Percentiles rank a stretch among this genome's conserved stretches.
These are phyloP conservation scores for Orthochromis indermauri DNA, from an alignment of 2,113 vertebrate species.

Conservation along the genomic window DNA sequence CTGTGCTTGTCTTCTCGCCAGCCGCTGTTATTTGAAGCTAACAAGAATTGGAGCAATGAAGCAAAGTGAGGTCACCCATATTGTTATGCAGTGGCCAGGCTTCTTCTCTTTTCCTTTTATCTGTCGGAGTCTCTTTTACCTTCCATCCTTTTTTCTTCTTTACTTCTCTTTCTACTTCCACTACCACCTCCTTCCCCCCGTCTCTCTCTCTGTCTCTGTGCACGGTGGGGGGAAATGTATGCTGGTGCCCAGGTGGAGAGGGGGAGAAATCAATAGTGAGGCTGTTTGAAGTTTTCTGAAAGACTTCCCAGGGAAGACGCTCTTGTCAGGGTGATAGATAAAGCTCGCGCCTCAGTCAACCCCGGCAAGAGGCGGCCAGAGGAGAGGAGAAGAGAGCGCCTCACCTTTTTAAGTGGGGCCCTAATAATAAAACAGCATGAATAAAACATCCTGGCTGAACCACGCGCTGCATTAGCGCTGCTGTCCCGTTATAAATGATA, in stretches of 20 bases:
- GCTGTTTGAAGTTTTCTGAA: slow-evolving; percentile 81
- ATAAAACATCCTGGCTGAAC: slow-evolving; percentile 77
- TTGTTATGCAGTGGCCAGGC: slow-evolving; percentile 56
- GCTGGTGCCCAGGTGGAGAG: slow-evolving; percentile 70
- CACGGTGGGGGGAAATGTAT: slow-evolving; percentile 65
- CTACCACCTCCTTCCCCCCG: slow-evolving; percentile 41
- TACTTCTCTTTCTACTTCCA: slow-evolving; percentile 56
- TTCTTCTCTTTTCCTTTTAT: slow-evolving; percentile 58
- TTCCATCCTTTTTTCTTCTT: slow-evolving; percentile 27
- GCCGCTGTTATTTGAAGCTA: slow-evolving; percentile 23
- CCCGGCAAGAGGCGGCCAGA: slow-evolving; percentile 57
- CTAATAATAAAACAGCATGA: slow-evolving; percentile 82
- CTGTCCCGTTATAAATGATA: slow-evolving; percentile 79
- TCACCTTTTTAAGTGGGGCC: slow-evolving; percentile 81
- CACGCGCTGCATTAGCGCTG: slow-evolving; percentile 73
- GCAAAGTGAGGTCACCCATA: slow-evolving; percentile 59
- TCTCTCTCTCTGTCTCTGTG: slow-evolving; percentile 38
- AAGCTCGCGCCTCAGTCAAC: slow-evolving; percentile 64
- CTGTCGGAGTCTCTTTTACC: slow-evolving; percentile 51
- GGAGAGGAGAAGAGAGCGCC: slow-evolving; percentile 64
- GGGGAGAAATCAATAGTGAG: slow-evolving; percentile 75
- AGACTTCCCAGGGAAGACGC: slow-evolving; percentile 79
- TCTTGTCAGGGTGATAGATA: slow-evolving; percentile 82
- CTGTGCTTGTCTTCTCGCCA: slow-evolving; percentile 2
- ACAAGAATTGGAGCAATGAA: slow-evolving; percentile 48